phyloP scores from a whole-genome alignment of 2,113 vertebrate genomes.

The Semnornis frantzii region DNA sequence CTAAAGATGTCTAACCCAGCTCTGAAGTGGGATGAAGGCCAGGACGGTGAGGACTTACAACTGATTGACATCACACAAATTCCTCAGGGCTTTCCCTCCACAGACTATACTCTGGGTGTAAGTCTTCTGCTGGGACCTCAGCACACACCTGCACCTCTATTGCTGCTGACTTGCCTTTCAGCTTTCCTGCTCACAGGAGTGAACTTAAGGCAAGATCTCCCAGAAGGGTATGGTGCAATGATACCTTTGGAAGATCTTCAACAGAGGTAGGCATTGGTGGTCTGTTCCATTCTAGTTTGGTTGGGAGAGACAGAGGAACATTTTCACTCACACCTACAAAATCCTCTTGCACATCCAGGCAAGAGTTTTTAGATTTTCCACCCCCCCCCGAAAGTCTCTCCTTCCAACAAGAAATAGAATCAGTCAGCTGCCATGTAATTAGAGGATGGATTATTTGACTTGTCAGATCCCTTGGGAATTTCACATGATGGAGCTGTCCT shows the following conservation, averaged over 20 bases:
- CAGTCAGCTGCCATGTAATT: neutral
- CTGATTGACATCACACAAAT: neutral
- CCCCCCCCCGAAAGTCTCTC: neutral
- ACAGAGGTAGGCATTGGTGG: neutral
- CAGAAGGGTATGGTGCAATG: neutral
- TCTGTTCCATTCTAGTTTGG: neutral
- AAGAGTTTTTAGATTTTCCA: neutral
- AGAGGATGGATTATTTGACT: slow-evolving; percentile 20
- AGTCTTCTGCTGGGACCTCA: neutral
- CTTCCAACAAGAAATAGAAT: neutral
- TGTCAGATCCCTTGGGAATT: neutral
- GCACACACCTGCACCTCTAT: neutral
- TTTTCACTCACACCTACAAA: neutral
- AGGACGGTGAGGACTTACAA: neutral
- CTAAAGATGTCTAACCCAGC: neutral
- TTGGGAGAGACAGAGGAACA: neutral
- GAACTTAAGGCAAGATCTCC: neutral
- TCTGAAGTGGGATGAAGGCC: neutral
- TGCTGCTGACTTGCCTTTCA: neutral
- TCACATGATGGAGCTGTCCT: neutral
- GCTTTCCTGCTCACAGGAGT: neutral
- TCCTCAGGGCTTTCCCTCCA: neutral
- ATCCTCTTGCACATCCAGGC: neutral
- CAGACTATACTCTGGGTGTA: neutral
- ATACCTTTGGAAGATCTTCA: neutral